Percentiles rank a stretch among this genome's conserved stretches.
phyloP scores from a whole-genome alignment of 2,888 invertebrate species.

The Liodrosophila aerea region DNA sequence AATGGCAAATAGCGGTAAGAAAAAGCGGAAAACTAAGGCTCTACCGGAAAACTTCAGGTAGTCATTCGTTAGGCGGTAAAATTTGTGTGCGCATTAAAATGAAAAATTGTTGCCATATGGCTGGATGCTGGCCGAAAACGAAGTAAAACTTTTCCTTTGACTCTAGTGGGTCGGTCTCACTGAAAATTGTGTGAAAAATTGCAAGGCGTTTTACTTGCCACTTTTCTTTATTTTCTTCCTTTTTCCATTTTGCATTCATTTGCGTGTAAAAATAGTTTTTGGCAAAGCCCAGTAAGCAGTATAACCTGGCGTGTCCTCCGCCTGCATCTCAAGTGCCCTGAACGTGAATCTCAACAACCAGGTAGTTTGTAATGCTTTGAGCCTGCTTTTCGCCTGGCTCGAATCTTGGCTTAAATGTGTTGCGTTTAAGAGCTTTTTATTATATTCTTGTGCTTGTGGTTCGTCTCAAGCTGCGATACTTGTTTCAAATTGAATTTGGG shows the following conservation, averaged over 20 bases:
- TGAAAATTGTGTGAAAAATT: slow-evolving; percentile 56
- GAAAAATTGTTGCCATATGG: slow-evolving; percentile 74
- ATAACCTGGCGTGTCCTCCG: slow-evolving; percentile 17
- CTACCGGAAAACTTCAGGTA: not conserved
- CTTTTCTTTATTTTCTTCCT: slow-evolving; percentile 3
- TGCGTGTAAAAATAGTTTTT: slow-evolving; percentile 74
- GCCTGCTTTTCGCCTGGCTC: slow-evolving; percentile 22
- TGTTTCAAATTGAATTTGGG: slow-evolving; percentile 45
- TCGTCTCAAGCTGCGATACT: slow-evolving; percentile 16
- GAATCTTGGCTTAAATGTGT: slow-evolving; percentile 37
- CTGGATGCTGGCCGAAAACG: slow-evolving; percentile 41
- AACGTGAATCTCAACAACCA: slow-evolving; percentile 24
- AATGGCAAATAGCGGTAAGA: slow-evolving; percentile 13
- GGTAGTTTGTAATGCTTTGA: slow-evolving; percentile 44
- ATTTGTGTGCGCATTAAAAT: slow-evolving; percentile 79
- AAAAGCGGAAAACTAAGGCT: not conserved
- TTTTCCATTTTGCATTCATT: slow-evolving; percentile 55
- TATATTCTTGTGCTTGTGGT: slow-evolving; percentile 24
- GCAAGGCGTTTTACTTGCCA: slow-evolving; percentile 33
- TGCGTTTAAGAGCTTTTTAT: slow-evolving; percentile 41
- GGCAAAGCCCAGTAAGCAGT: not conserved
- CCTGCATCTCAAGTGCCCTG: slow-evolving; percentile 31
- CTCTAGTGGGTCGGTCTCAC: slow-evolving; percentile 34
- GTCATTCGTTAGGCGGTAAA: slow-evolving; percentile 66
- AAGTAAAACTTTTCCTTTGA: slow-evolving; percentile 39